These are phyloP conservation scores for Holocentrus rufus DNA, from an alignment of 2,797 vertebrate species.

Conservation along the genomic window DNA sequence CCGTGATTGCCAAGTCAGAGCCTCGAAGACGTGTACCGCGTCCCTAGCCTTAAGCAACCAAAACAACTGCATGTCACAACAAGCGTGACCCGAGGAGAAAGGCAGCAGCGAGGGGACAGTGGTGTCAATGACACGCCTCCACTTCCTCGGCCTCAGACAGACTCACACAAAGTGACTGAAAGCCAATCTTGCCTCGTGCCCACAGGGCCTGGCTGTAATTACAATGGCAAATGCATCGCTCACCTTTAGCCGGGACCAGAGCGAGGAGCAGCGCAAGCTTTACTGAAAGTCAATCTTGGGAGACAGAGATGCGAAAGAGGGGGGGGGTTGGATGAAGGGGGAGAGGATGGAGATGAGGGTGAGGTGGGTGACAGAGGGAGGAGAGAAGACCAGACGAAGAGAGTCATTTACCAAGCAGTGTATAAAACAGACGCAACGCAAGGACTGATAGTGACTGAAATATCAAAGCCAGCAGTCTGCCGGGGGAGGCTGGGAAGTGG, in stretches of 20 bases:
- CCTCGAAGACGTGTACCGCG: neutral
- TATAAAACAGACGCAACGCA: constrained; percentile 56
- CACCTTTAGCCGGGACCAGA: constrained; percentile 45
- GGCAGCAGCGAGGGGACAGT: constrained; percentile 8
- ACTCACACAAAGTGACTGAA: constrained; percentile 48
- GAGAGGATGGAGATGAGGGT: neutral
- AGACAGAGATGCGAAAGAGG: constrained; percentile 28
- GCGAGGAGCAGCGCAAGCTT: constrained; percentile 14
- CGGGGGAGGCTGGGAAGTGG: constrained; percentile 70
- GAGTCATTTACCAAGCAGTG: constrained; percentile 54
- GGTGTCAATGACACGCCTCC: constrained; percentile 18
- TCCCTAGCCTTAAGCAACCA: neutral
- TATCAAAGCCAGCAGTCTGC: constrained; percentile 77
- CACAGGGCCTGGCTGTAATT: constrained; percentile 49
- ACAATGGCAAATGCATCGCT: constrained; percentile 52
- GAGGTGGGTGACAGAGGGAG: constrained; percentile 4
- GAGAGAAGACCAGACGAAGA: constrained; percentile 44
- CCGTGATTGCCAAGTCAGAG: no score
- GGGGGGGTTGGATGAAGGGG: constrained; percentile 1
- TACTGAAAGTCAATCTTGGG: constrained; percentile 31
- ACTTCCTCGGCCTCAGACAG: constrained; percentile 30
- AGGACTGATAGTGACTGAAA: constrained; percentile 72
- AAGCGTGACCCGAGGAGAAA: constrained; percentile 5
- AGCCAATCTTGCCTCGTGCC: constrained; percentile 40
- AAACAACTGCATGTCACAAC: constrained; percentile 13